Percentiles rank a stretch among this genome's conserved stretches.
Evolutionary conservation across 92 coral and sea anemone species (phyloP).

Genomic region (Palythoa grandis): DNA sequence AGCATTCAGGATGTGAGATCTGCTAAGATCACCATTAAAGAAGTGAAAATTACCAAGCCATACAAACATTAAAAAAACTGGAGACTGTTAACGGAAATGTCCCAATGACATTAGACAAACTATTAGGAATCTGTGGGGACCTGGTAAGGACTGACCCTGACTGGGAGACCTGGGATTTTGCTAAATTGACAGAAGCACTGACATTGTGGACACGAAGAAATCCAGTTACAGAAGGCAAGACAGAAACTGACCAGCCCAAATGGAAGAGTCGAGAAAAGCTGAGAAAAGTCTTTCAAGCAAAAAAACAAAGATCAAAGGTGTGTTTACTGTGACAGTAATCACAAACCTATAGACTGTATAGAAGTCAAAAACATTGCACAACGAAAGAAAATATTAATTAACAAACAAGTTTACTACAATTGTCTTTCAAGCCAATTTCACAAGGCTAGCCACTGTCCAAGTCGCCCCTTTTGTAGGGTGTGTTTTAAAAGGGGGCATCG

Average conservation of each 20-base stretch:
- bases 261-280: not conserved
- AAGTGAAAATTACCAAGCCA: conserved; percentile 14
- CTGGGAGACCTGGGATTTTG: conserved; percentile 58
- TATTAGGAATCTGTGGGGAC: conserved; percentile 57
- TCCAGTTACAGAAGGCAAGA: conserved; percentile 15
- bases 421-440: conserved; percentile 44
- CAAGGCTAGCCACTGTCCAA: conserved; percentile 45
- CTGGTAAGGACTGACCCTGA: conserved; percentile 42
- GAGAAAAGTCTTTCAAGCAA: not conserved
- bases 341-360: conserved; percentile 50
- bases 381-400: conserved; percentile 26
- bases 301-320: not conserved
- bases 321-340: conserved; percentile 53
- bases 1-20: too few relatives aligned
- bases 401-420: conserved; percentile 47
- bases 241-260: not conserved
- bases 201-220: conserved; percentile 53
- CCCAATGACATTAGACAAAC: conserved; percentile 53
- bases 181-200: conserved; percentile 48
- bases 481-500: conserved; percentile 42
- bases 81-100: conserved; percentile 47
- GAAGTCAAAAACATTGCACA: conserved; percentile 38
- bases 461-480: conserved; percentile 43
- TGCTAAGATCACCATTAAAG: too few relatives aligned
- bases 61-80: conserved; percentile 52